A percentile compares a stretch with the other conserved stretches of the same genome.
phyloP scores from a whole-genome alignment of 2,797 vertebrate species.

The Vespertilio murinus region DNA sequence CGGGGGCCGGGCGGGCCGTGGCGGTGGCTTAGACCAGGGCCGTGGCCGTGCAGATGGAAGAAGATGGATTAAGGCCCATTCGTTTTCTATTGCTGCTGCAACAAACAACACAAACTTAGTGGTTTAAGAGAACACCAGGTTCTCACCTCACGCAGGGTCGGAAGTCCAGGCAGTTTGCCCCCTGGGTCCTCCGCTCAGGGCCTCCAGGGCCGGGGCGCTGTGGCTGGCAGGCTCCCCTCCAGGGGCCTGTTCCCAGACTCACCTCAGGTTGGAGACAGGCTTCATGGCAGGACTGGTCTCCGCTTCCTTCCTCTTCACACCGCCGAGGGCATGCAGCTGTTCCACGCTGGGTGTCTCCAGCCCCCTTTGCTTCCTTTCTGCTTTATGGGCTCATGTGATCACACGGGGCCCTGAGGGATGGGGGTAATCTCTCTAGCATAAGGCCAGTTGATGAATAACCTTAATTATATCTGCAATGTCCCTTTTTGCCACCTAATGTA shows the following conservation, averaged over 20 bases:
- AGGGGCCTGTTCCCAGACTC: neutral
- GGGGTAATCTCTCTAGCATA: neutral
- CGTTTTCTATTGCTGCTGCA: neutral
- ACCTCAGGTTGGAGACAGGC: neutral
- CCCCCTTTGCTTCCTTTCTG: neutral
- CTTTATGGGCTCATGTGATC: neutral
- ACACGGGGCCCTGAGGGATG: neutral
- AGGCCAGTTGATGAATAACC: neutral
- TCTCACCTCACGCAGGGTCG: neutral
- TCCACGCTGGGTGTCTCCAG: neutral
- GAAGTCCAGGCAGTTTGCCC: neutral
- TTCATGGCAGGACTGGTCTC: neutral
- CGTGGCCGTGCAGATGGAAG: rapidly evolving
- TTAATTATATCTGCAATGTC: neutral
- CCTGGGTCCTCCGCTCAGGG: neutral
- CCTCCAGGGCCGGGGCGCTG: neutral
- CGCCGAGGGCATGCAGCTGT: neutral
- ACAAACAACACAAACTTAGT: neutral
- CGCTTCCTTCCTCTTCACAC: neutral
- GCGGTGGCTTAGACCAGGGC: too few species aligned
- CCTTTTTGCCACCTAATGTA: neutral
- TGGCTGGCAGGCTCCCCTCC: neutral
- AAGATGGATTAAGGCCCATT: neutral
- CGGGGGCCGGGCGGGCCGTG: neutral
- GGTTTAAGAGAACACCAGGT: too few species aligned